These are phyloP conservation scores for Drosophila micromelanica DNA, from an alignment of 1,140 invertebrate genomes.

Conservation along the genomic window DNA sequence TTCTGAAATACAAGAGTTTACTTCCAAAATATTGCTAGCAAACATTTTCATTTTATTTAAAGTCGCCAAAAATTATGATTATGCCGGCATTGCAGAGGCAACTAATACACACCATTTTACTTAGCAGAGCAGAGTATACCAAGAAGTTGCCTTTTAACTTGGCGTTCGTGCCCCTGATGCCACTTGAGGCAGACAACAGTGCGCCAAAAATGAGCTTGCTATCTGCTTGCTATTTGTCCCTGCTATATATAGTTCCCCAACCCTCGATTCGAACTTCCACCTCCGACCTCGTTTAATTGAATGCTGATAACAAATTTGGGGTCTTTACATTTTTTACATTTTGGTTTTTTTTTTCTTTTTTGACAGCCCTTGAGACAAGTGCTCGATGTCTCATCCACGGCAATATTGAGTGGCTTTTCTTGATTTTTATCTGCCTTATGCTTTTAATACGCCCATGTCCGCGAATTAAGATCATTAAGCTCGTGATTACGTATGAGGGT, in stretches of 20 bases:
- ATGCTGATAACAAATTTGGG: conserved; percentile 40
- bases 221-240: conserved; percentile 23
- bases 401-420: conserved; percentile 34
- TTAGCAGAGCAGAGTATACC: too few relatives aligned
- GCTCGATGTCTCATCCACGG: conserved; percentile 54
- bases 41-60: too few relatives aligned
- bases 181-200: conserved; percentile 41
- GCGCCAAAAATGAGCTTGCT: conserved; percentile 44
- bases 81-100: too few relatives aligned
- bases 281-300: conserved; percentile 28
- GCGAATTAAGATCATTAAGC: conserved; percentile 60
- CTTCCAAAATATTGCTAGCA: too few relatives aligned
- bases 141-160: conserved; percentile 47
- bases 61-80: too few relatives aligned
- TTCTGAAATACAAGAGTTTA: too few relatives aligned
- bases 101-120: too few relatives aligned
- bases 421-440: conserved; percentile 56
- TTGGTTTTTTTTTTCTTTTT: background rate
- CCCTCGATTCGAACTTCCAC: background rate
- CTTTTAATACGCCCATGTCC: conserved; percentile 62
- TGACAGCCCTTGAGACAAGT: conserved; percentile 43
- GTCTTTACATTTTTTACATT: background rate
- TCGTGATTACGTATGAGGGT: conserved; percentile 45
- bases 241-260: conserved; percentile 1
- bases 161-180: conserved; percentile 17